A percentile compares a stretch with the other conserved stretches of the same genome.
These are phyloP conservation scores for Anoplopoma fimbria DNA, from an alignment of 2,113 vertebrate species.

Conservation along the genomic window DNA sequence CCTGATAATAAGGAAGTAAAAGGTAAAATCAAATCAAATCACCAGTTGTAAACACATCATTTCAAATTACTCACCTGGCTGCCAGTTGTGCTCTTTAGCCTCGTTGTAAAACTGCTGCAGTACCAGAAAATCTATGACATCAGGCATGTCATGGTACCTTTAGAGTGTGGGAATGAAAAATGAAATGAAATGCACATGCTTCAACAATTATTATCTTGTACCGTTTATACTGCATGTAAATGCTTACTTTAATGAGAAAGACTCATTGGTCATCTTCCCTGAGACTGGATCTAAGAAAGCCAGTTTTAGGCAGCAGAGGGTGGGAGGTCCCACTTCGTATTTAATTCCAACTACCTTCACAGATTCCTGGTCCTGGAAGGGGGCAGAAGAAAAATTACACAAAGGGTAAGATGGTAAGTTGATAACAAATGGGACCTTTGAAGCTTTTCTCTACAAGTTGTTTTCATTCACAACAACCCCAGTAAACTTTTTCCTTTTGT, in stretches of 20 bases:
- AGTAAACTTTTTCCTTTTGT: not conserved
- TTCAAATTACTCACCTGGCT: conserved; percentile 85
- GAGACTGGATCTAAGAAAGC: conserved; percentile 95
- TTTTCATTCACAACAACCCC: not conserved
- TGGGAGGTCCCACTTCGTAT: conserved; percentile 96
- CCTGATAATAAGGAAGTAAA: not conserved
- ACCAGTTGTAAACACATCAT: not conserved
- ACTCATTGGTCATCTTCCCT: conserved; percentile 98
- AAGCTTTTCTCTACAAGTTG: not conserved
- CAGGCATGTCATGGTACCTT: conserved; percentile 99
- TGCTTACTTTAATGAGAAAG: conserved; percentile 97
- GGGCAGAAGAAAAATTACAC: conserved; percentile 15
- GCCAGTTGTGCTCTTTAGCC: conserved; percentile 98
- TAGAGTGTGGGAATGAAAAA: not conserved
- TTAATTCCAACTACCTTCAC: conserved; percentile 98
- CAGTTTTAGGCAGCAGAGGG: conserved; percentile 96
- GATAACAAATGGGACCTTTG: too few relatives aligned
- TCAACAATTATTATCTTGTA: not conserved
- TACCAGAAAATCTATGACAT: conserved; percentile 98
- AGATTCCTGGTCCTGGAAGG: conserved; percentile 94
- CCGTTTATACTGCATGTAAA: not conserved
- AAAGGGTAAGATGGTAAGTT: not conserved
- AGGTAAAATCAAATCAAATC: not conserved
- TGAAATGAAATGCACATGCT: not conserved
- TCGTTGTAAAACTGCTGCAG: conserved; percentile 98